These are phyloP conservation scores for Epirrita christyi DNA, from an alignment of 2,888 invertebrate species.

Conservation along the genomic window DNA sequence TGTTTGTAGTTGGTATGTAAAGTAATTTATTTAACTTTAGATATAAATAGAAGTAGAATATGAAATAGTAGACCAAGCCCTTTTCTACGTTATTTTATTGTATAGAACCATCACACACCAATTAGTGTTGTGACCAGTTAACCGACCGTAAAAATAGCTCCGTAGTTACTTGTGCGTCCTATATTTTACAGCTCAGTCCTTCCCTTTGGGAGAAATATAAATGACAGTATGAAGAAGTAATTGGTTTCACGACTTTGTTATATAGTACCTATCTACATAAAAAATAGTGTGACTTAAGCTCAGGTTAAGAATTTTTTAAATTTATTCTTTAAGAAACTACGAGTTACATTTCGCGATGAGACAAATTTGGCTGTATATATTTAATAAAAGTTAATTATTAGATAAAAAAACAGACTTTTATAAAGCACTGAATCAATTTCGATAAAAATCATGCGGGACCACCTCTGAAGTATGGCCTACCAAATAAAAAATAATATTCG, in stretches of 20 bases:
- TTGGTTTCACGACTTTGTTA: neutral
- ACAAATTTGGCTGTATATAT: too few relatives aligned
- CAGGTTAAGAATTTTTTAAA: too few relatives aligned
- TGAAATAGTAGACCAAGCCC: slow-evolving; percentile 27
- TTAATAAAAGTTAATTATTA: too few relatives aligned
- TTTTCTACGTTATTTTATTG: slow-evolving; percentile 41
- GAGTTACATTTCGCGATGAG: too few relatives aligned
- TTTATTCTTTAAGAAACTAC: too few relatives aligned
- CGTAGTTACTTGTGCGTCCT: slow-evolving; percentile 43
- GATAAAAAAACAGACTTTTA: too few relatives aligned
- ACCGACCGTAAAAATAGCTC: slow-evolving; percentile 56
- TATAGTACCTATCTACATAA: neutral
- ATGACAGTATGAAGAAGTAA: neutral
- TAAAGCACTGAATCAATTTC: too few relatives aligned
- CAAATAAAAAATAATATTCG: too few relatives aligned
- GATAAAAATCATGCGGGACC: too few relatives aligned
- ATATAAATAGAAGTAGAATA: neutral
- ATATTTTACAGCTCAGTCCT: slow-evolving; percentile 48
- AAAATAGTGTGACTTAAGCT: too few relatives aligned
- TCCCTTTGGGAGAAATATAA: slow-evolving; percentile 31
- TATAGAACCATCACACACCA: slow-evolving; percentile 51
- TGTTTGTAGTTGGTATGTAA: neutral
- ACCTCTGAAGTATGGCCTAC: too few relatives aligned
- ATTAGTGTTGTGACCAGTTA: slow-evolving; percentile 53
- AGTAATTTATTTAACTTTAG: neutral